phyloP scores from a whole-genome alignment of 2,888 invertebrate genomes.

The Ischnura elegans region DNA sequence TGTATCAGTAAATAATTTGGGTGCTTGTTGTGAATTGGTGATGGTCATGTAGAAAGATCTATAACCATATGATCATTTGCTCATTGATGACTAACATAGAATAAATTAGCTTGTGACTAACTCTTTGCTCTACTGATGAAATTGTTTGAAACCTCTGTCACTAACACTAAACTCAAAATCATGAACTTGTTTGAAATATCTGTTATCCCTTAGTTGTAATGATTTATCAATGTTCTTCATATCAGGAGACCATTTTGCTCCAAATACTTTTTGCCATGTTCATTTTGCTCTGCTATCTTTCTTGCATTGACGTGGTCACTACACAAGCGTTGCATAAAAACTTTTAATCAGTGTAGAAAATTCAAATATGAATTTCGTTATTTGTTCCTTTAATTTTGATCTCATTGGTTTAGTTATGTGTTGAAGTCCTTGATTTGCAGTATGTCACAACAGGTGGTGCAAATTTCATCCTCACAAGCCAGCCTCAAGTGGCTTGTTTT shows the following conservation, averaged over 20 bases:
- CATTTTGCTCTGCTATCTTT: background rate
- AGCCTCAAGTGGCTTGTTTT: no score
- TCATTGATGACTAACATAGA: background rate
- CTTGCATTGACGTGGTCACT: background rate
- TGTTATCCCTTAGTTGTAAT: conserved; percentile 34
- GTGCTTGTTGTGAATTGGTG: conserved; percentile 33
- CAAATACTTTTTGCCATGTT: background rate
- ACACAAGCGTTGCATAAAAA: background rate
- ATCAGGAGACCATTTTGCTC: background rate
- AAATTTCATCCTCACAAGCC: no score
- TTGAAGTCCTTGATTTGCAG: background rate
- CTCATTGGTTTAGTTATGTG: background rate
- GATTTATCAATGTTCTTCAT: conserved; percentile 23
- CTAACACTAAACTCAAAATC: background rate
- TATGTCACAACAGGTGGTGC: background rate
- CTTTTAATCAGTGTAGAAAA: background rate
- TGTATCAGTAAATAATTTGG: conserved; percentile 43
- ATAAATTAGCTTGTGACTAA: conserved; percentile 38
- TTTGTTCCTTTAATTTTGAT: background rate
- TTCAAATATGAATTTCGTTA: background rate
- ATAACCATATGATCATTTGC: conserved; percentile 1
- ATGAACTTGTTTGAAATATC: background rate
- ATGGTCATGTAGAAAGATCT: conserved; percentile 37
- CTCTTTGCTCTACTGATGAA: conserved; percentile 2
- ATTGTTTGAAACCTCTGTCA: background rate